Evolutionary conservation across 2,888 invertebrate species (phyloP).

Genomic region (Luffia ferchaultella): DNA sequence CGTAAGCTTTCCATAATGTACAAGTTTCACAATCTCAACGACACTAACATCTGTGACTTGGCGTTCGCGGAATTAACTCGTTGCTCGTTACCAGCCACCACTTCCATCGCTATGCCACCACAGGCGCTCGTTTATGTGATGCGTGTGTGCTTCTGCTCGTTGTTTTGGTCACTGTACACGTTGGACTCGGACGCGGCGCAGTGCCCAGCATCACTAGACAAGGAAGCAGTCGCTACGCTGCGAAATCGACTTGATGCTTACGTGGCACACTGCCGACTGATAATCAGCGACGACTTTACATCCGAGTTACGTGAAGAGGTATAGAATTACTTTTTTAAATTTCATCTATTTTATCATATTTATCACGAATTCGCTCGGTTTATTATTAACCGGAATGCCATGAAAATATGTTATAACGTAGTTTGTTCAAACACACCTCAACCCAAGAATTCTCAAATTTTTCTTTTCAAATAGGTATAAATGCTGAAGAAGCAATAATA

Average conservation of each 20-base stretch:
- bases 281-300: conserved; percentile 13
- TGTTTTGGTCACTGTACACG: conserved; percentile 89
- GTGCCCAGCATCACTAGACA: conserved; percentile 55
- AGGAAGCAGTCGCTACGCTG: conserved; percentile 59
- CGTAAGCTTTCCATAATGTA: conserved; percentile 95
- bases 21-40: conserved; percentile 94
- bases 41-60: conserved; percentile 92
- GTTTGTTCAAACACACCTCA: too few species aligned
- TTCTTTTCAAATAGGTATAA: too few species aligned
- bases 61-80: conserved; percentile 69
- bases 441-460: too few species aligned
- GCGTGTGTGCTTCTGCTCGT: conserved; percentile 84
- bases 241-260: conserved; percentile 77
- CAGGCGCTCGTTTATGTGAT: conserved; percentile 56
- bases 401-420: too few species aligned
- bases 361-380: too few species aligned
- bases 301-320: conserved; percentile 79
- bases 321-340: too few species aligned
- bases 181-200: conserved; percentile 77
- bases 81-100: conserved; percentile 29
- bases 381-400: too few species aligned
- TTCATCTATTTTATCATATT: too few species aligned
- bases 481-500: too few species aligned
- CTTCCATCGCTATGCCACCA: conserved; percentile 36
- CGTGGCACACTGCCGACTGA: conserved; percentile 71